Percentiles rank a stretch among this genome's conserved stretches.
phyloP scores from a whole-genome alignment of 2,113 vertebrate genomes.

The Clupea harengus region DNA sequence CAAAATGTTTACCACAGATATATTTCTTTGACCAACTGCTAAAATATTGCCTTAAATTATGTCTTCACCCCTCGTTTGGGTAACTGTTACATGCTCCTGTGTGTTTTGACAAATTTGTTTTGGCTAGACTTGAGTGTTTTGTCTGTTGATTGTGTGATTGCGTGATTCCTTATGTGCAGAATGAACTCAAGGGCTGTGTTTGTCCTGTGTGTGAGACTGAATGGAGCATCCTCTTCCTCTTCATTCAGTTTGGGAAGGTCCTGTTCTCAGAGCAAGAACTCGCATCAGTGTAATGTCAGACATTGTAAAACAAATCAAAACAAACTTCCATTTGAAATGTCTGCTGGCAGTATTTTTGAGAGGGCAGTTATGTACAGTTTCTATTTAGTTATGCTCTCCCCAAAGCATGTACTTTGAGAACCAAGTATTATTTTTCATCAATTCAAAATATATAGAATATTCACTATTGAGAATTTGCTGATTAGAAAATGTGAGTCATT shows the following conservation, averaged over 20 bases:
- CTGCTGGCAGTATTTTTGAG: neutral
- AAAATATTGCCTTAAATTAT: neutral
- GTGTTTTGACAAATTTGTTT: constrained; percentile 18
- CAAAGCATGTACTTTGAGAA: neutral
- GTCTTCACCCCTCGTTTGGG: neutral
- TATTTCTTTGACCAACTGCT: neutral
- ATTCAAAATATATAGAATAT: neutral
- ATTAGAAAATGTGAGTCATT: neutral
- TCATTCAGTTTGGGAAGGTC: neutral
- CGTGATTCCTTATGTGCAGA: constrained; percentile 40
- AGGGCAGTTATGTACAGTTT: neutral
- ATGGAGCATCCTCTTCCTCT: neutral
- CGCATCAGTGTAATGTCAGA: constrained; percentile 24
- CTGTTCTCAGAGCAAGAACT: neutral
- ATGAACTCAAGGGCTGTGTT: constrained; percentile 24
- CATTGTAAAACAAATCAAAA: constrained; percentile 31
- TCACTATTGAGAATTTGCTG: neutral
- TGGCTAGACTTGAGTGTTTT: constrained; percentile 37
- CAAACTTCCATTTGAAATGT: constrained; percentile 23
- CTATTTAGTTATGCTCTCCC: neutral
- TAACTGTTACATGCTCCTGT: neutral
- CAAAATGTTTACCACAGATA: too few species aligned
- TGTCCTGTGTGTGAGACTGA: neutral
- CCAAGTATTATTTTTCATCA: neutral
- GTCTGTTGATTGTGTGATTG: constrained; percentile 38